Evolutionary conservation across 2,797 vertebrate genomes (phyloP), one percentile per base, ranked within the genome.

Genomic region (Chrysocyon brachyurus): DNA sequence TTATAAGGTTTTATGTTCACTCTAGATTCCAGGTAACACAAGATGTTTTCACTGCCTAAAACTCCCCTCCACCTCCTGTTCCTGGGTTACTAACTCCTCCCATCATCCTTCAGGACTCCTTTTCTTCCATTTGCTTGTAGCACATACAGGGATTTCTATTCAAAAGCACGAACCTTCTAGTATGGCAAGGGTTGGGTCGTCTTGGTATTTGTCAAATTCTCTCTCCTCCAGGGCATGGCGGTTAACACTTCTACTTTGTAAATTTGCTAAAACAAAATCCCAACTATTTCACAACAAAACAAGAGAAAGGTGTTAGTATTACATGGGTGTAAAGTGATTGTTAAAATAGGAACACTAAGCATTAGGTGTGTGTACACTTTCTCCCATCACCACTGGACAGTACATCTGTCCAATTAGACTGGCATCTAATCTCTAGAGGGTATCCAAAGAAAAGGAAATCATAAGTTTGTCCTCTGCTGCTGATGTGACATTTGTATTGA

Each of bases 251-350:
- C 33, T 68, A 59, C 2, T 83, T 77, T n/a, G 73, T n/a, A 4
- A 64, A 1, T 91, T 87, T 90, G 26, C 28, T 72, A 26, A 84
- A 96, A 90, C 52, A 90, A 84, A 96, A 93, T 77, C 3, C 12
- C 40, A 87, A 78, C 24, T 77, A 52, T 33, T 85, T 84, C 26
- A 57, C 31, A 92, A 70, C 28, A 61, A 82, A 95, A 93, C 17
- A 46, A 63, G 64, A n/a, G 26, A 61, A n/a, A 63, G 40, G 59
- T 94, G 9, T 49, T 91, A 16, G 6, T 17, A 90, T 92, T 84
- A 75, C 16, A 31, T 57, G 59, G 14, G 24, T 3, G 2, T 28
- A n/a, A 89, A 40, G 24, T 40, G 26, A 86, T 59, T 77, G 10
- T 57, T 88, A 66, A 83, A 81, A 77, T n/a, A 83, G 36, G 6